Evolutionary conservation across 2,888 invertebrate species (phyloP), one percentile per base, ranked within the genome.

Genomic region (Automeris io): DNA sequence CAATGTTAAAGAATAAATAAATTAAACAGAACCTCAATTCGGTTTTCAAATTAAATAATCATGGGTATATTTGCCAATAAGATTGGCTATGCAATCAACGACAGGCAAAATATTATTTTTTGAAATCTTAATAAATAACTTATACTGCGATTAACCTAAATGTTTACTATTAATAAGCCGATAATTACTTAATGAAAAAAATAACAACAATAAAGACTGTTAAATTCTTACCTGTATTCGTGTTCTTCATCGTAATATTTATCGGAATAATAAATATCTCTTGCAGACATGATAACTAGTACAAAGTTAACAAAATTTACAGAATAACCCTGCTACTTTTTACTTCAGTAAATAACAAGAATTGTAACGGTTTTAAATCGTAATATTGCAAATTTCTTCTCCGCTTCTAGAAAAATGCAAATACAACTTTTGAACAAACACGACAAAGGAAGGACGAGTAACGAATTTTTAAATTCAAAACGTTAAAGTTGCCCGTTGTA

Each of bases 201-300:
- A 12, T 7, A 26, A 16, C 1, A 29, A 1, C 5, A 16, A 16
- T 16, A 29, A 5, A 5, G 19, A 19, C 7, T 8, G 2, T 23
- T 23, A 7, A 23, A 23, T 29, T 16, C 8, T 29, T 88, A 97
- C 97, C 97, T 93, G 88, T 97, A 97, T 79, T 97, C 97, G 67
- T 91, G 95, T 54, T 93, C 90, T 44, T 96, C 96, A 64, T 97
- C 97, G 62, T 91, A 93, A 76, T 97, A 97, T 89, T 96, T 97
- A 51, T 95, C 95, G 0, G 97, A 97, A 77, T 97, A 97, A 69
- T 94, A 96, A 60, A 97, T 96, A 49, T 94, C 92, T 73, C 92
- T 91, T 29, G 58, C 57, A 51, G 90, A 77, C 91, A 91, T 91
- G 40, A 35, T 66, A 45, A 36, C 25, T 18, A 18, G n/a, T 22